These are phyloP conservation scores for Pungitius pungitius DNA, from an alignment of 2,113 vertebrate genomes.

Conservation along the genomic window DNA sequence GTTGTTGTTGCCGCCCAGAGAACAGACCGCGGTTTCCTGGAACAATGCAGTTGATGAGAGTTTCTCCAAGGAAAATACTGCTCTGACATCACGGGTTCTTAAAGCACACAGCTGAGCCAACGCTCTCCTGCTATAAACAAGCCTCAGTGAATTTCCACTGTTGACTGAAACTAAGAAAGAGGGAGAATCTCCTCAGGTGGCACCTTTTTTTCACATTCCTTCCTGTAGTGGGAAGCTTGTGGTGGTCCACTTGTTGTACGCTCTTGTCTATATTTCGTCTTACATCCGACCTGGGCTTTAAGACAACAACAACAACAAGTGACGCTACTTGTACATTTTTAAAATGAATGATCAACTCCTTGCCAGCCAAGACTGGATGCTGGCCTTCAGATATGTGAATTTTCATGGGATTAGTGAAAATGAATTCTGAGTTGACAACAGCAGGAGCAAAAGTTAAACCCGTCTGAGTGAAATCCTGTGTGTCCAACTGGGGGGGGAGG, in stretches of 20 bases:
- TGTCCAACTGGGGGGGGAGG: slow-evolving; percentile 50
- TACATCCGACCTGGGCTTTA: slow-evolving; percentile 30
- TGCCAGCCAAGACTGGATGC: slow-evolving; percentile 1
- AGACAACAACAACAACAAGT: neutral
- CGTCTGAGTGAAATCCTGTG: slow-evolving; percentile 52
- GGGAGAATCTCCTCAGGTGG: slow-evolving; percentile 63
- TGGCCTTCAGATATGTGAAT: neutral
- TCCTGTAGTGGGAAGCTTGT: neutral
- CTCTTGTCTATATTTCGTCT: slow-evolving; percentile 21
- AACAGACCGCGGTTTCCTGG: slow-evolving; percentile 83
- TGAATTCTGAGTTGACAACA: slow-evolving; percentile 37
- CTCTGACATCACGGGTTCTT: slow-evolving; percentile 63
- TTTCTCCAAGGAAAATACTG: slow-evolving; percentile 86
- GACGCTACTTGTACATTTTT: slow-evolving; percentile 45
- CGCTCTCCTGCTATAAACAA: slow-evolving; percentile 82
- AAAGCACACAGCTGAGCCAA: slow-evolving; percentile 83
- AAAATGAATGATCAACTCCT: slow-evolving; percentile 30
- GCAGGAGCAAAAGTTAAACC: slow-evolving; percentile 25
- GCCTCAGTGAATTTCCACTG: slow-evolving; percentile 86
- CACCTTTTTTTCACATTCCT: slow-evolving; percentile 37
- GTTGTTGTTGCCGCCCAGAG: slow-evolving; percentile 72
- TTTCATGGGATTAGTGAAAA: slow-evolving; percentile 24
- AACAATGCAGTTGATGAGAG: slow-evolving; percentile 86
- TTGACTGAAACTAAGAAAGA: slow-evolving; percentile 69
- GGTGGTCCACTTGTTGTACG: slow-evolving; percentile 36